Conservation (phyloP, 1,140 invertebrate genomes). For the Dinoponera quadriceps region DNA sequence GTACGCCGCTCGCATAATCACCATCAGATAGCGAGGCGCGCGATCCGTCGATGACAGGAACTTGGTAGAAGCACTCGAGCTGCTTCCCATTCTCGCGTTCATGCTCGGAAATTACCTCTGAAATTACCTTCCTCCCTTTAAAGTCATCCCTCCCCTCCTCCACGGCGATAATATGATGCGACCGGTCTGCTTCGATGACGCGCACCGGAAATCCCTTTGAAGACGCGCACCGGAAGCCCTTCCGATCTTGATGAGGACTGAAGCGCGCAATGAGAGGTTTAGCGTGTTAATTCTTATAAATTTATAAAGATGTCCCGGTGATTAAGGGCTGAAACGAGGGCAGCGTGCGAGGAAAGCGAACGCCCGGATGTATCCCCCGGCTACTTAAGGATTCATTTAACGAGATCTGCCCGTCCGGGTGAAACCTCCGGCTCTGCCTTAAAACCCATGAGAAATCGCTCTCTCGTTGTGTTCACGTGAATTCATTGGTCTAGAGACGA, state of each 20-base stretch:
- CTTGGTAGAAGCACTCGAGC: slow-evolving; percentile 71
- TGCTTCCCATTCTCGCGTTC: slow-evolving; percentile 71
- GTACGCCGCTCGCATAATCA: slow-evolving; percentile 69
- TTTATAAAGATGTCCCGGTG: slow-evolving; percentile 34
- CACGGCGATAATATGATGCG: slow-evolving; percentile 53
- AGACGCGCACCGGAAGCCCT: slow-evolving; percentile 45
- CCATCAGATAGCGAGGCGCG: slow-evolving; percentile 75
- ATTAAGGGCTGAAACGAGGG: slow-evolving; percentile 22
- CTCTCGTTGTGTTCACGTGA: background rate
- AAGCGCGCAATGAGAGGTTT: slow-evolving; percentile 55
- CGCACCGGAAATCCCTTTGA: slow-evolving; percentile 57
- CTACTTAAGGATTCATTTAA: background rate
- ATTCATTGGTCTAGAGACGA: slow-evolving; percentile 24
- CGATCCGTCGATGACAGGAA: slow-evolving; percentile 77
- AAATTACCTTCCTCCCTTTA: slow-evolving; percentile 69
- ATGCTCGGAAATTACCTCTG: slow-evolving; percentile 70
- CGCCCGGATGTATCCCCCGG: background rate
- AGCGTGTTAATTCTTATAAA: slow-evolving; percentile 53
- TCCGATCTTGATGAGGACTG: slow-evolving; percentile 58
- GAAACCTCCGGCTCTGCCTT: too few species aligned
- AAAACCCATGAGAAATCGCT: background rate
- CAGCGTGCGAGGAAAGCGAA: background rate
- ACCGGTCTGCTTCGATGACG: slow-evolving; percentile 58
- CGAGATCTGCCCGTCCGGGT: background rate
- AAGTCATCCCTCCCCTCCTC: slow-evolving; percentile 18